phyloP scores from a whole-genome alignment of 1,140 invertebrate species.

The Aphelenchoides besseyi region DNA sequence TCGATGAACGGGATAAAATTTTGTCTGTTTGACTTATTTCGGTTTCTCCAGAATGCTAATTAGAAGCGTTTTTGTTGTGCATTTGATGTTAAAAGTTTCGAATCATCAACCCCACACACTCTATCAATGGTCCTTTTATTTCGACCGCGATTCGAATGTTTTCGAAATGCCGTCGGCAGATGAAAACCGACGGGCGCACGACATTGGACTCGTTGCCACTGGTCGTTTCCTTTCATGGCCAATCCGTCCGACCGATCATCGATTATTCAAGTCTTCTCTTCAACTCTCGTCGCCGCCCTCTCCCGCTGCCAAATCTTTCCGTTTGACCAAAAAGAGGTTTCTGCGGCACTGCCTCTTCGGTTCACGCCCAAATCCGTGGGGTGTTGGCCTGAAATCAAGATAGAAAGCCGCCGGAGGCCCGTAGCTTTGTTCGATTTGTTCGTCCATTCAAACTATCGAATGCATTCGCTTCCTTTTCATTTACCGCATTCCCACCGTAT shows the following conservation, averaged over 20 bases:
- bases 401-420: background rate
- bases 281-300: background rate
- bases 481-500: background rate
- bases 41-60: no score
- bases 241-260: conserved; percentile 12
- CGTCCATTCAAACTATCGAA: background rate
- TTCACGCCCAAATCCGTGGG: conserved; percentile 11
- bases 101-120: no score
- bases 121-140: no score
- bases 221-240: background rate
- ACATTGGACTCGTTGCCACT: background rate
- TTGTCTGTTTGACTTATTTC: no score
- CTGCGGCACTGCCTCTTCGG: background rate
- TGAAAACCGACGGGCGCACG: background rate
- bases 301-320: conserved; percentile 8
- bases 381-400: conserved; percentile 12
- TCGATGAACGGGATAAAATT: no score
- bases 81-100: no score
- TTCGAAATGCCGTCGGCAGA: background rate
- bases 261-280: conserved; percentile 14
- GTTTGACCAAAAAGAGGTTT: background rate
- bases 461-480: background rate
- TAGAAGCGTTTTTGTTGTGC: no score
- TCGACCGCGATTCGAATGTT: conserved; percentile 9
- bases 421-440: background rate